These are phyloP conservation scores for Lepidurus couesii DNA, from an alignment of 1,140 invertebrate genomes.

Conservation along the genomic window DNA sequence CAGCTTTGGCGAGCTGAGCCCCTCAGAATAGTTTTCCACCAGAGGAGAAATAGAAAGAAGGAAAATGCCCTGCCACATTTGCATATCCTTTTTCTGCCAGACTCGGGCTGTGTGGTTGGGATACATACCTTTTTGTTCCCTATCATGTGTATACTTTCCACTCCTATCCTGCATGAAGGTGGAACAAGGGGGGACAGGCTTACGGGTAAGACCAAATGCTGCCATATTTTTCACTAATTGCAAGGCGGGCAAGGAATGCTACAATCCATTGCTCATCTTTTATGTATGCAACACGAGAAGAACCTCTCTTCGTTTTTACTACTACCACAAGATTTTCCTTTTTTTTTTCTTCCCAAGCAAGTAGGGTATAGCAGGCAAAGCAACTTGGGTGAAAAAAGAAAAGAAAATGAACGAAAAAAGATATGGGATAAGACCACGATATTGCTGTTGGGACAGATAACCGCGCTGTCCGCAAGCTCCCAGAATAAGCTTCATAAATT, in stretches of 20 bases:
- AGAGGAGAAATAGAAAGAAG: slow-evolving; percentile 1
- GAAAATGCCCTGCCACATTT: slow-evolving; percentile 13
- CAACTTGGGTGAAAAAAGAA: background rate
- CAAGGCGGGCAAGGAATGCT: slow-evolving; percentile 13
- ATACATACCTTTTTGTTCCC: background rate
- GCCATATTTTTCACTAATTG: slow-evolving; percentile 16
- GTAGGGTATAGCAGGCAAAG: background rate
- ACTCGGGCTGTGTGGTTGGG: background rate
- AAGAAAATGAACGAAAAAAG: background rate
- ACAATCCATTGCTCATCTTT: slow-evolving; percentile 22
- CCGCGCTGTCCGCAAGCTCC: background rate
- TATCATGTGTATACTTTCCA: background rate
- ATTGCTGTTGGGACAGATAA: slow-evolving; percentile 14
- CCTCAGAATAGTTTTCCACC: background rate
- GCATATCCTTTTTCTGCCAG: background rate
- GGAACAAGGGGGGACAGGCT: background rate
- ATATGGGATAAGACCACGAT: background rate
- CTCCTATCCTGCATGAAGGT: background rate
- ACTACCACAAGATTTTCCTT: background rate
- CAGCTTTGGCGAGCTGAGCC: slow-evolving; percentile 15
- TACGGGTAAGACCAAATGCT: background rate
- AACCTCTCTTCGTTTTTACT: background rate
- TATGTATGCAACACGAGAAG: slow-evolving; percentile 19
- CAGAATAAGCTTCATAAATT: background rate
- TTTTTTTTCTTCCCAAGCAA: background rate